A percentile compares a stretch with the other conserved stretches of the same genome.
phyloP scores from a whole-genome alignment of 2,113 vertebrate genomes.

The Cisticola juncidis region DNA sequence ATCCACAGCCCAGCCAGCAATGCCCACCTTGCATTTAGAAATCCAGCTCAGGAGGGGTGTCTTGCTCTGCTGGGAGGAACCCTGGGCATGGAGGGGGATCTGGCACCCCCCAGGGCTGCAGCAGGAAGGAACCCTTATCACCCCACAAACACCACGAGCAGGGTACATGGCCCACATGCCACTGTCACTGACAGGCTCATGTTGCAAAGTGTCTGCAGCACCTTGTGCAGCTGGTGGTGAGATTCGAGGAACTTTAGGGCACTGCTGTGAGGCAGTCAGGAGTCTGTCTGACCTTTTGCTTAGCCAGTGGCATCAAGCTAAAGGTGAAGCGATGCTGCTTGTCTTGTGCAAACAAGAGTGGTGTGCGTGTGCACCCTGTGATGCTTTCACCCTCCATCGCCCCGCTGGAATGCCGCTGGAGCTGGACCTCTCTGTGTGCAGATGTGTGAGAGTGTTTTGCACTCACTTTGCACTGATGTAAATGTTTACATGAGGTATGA shows the following conservation, averaged over 20 bases:
- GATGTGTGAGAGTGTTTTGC: neutral
- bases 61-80: neutral
- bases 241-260: neutral
- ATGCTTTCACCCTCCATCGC: neutral
- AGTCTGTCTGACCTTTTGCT: neutral
- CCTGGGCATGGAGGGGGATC: fast-evolving
- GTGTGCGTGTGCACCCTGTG: neutral
- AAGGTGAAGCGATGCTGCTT: neutral
- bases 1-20: neutral
- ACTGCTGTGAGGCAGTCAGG: neutral
- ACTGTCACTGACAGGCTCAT: neutral
- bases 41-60: neutral
- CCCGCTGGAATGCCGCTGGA: neutral
- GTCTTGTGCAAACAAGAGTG: neutral
- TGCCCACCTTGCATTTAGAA: neutral
- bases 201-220: fast-evolving
- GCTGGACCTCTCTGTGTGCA: neutral
- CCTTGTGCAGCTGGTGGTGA: neutral
- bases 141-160: neutral
- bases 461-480: neutral
- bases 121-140: neutral
- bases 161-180: fast-evolving
- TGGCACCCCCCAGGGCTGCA: neutral
- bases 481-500: neutral
- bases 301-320: neutral